Percentiles rank a stretch among this genome's conserved stretches.
These are phyloP conservation scores for Pyralis farinalis DNA, from an alignment of 2,888 invertebrate genomes.

Conservation along the genomic window DNA sequence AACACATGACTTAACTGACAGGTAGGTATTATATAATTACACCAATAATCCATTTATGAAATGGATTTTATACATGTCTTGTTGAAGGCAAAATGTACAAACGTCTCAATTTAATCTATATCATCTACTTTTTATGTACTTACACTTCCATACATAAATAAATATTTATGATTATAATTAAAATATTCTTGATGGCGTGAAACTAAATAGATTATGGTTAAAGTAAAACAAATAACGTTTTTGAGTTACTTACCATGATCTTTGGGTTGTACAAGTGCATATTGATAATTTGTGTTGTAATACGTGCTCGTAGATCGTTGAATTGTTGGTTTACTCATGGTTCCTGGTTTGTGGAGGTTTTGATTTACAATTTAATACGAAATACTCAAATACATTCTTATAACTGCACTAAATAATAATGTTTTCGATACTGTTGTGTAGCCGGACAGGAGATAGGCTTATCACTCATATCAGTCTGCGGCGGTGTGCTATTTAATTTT, in stretches of 20 bases:
- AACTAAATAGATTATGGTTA: neutral
- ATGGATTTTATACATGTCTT: no score
- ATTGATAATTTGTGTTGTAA: constrained; percentile 62
- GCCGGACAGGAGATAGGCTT: constrained; percentile 30
- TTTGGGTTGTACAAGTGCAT: constrained; percentile 53
- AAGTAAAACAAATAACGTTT: neutral
- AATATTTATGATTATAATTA: no score
- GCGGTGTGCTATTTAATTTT: neutral
- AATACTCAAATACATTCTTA: neutral
- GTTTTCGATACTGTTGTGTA: constrained; percentile 1
- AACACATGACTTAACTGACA: no score
- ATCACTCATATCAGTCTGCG: constrained; percentile 25
- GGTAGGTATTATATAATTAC: no score
- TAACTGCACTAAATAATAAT: neutral
- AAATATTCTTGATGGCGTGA: no score
- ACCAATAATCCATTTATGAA: no score
- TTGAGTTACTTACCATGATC: constrained; percentile 64
- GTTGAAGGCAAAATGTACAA: no score
- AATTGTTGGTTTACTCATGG: constrained; percentile 39
- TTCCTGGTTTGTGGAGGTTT: constrained; percentile 9
- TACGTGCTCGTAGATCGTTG: constrained; percentile 50
- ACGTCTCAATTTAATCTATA: no score
- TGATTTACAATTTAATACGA: neutral
- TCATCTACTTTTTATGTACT: no score
- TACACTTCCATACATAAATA: no score